Evolutionary conservation across 1,140 invertebrate species (phyloP).

Genomic region (Diachasma alloeum): DNA sequence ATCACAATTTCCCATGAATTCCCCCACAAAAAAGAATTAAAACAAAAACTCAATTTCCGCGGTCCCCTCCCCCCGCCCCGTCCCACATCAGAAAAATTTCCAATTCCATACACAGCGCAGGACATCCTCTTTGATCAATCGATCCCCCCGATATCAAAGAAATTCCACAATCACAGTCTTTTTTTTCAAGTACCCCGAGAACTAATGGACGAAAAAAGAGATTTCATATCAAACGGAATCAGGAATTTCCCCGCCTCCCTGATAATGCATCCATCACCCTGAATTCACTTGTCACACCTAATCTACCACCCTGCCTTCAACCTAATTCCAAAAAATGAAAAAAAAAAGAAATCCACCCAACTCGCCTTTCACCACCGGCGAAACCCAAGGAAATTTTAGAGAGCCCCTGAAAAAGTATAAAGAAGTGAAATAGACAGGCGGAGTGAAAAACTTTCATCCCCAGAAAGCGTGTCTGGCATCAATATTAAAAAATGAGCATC

Average conservation of each 20-base stretch:
- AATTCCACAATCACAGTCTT: not conserved
- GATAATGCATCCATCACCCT: not conserved
- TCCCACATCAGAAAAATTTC: not conserved
- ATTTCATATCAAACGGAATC: not conserved
- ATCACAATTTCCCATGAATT: too few species aligned
- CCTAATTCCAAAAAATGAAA: not conserved
- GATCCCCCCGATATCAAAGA: not conserved
- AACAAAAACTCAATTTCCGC: not conserved
- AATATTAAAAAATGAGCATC: constrained; percentile 16
- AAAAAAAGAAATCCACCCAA: not conserved
- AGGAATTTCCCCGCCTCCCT: not conserved
- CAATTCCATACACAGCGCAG: not conserved
- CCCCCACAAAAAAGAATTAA: not conserved
- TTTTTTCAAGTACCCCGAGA: not conserved
- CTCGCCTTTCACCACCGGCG: not conserved
- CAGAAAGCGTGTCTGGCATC: not conserved
- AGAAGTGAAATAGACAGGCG: not conserved
- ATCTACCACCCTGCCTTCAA: not conserved
- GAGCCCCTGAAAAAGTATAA: not conserved
- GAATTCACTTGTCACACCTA: not conserved
- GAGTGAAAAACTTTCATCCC: constrained; percentile 9
- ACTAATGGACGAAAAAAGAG: not conserved
- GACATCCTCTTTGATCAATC: not conserved
- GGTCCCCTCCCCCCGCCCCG: not conserved
- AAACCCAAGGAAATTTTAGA: not conserved